These are phyloP conservation scores for Iguana delicatissima DNA, from an alignment of 2,797 vertebrate genomes.

Conservation along the genomic window DNA sequence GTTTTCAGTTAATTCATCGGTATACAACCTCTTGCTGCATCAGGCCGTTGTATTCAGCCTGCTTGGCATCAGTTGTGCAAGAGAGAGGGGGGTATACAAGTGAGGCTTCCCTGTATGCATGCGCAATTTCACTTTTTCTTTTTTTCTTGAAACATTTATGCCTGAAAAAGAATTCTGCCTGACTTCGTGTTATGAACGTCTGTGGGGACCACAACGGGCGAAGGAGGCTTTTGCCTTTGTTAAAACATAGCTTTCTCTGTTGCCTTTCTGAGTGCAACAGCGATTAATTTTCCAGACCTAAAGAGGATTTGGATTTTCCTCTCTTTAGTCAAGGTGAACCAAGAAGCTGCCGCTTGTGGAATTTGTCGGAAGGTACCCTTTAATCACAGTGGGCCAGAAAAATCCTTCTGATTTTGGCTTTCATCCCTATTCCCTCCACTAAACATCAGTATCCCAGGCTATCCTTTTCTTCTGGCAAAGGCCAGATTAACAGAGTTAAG, in stretches of 20 bases:
- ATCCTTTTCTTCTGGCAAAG: conserved; percentile 42
- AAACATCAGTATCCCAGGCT: conserved; percentile 18
- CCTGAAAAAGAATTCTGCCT: too few relatives aligned
- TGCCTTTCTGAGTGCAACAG: background rate
- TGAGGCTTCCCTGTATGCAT: too few relatives aligned
- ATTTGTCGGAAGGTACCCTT: background rate
- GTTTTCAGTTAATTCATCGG: too few relatives aligned
- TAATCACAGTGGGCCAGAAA: conserved; percentile 43
- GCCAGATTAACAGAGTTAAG: conserved; percentile 34
- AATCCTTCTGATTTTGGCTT: background rate
- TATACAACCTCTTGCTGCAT: too few relatives aligned
- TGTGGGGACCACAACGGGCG: background rate
- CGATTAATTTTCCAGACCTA: background rate
- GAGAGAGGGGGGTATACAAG: too few relatives aligned
- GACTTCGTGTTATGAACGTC: background rate
- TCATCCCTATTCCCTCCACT: background rate
- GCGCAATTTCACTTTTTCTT: too few relatives aligned
- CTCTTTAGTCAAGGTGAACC: conserved; percentile 13
- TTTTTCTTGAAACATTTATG: too few relatives aligned
- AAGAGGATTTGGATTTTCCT: conserved; percentile 30
- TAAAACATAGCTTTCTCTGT: background rate
- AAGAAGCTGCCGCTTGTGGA: conserved; percentile 45
- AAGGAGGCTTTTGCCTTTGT: background rate
- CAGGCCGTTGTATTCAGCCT: too few relatives aligned
- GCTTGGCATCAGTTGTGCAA: too few relatives aligned